These are phyloP conservation scores for Lycocerus yunnanus DNA, from an alignment of 2,888 invertebrate genomes.

Conservation along the genomic window DNA sequence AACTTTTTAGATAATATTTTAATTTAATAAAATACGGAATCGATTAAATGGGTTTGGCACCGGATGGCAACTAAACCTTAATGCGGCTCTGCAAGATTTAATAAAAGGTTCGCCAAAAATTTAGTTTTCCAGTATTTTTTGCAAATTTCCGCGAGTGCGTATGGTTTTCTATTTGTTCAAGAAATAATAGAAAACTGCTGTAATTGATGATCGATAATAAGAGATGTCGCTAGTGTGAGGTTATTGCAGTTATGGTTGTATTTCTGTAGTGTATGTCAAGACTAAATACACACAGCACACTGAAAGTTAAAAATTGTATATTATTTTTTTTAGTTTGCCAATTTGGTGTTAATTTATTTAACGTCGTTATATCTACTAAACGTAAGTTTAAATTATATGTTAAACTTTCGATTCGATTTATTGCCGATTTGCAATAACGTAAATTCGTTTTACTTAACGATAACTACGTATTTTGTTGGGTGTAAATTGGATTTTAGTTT, in stretches of 20 bases:
- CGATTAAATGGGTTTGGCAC: too few relatives aligned
- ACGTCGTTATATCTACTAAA: not conserved
- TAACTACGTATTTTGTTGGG: conserved; percentile 41
- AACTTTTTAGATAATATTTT: too few relatives aligned
- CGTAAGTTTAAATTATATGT: not conserved
- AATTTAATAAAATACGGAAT: too few relatives aligned
- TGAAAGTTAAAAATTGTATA: conserved; percentile 21
- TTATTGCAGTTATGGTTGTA: not conserved
- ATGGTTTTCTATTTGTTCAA: not conserved
- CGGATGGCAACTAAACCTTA: too few relatives aligned
- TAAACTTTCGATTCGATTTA: not conserved
- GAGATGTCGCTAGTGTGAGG: not conserved
- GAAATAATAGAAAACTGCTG: not conserved
- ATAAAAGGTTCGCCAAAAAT: not conserved
- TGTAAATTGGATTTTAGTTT: conserved; percentile 50
- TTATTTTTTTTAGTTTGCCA: conserved; percentile 20
- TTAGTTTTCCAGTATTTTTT: not conserved
- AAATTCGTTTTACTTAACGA: conserved; percentile 19
- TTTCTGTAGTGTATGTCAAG: conserved; percentile 11
- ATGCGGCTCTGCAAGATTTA: not conserved
- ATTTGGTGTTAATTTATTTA: conserved; percentile 19
- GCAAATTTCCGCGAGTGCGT: too few relatives aligned
- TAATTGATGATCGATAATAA: not conserved
- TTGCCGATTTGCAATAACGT: not conserved
- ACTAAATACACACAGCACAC: conserved; percentile 25